Evolutionary conservation across 2,888 invertebrate species (phyloP), one percentile per base, ranked within the genome.

Genomic region (Polylopha cassiicola): DNA sequence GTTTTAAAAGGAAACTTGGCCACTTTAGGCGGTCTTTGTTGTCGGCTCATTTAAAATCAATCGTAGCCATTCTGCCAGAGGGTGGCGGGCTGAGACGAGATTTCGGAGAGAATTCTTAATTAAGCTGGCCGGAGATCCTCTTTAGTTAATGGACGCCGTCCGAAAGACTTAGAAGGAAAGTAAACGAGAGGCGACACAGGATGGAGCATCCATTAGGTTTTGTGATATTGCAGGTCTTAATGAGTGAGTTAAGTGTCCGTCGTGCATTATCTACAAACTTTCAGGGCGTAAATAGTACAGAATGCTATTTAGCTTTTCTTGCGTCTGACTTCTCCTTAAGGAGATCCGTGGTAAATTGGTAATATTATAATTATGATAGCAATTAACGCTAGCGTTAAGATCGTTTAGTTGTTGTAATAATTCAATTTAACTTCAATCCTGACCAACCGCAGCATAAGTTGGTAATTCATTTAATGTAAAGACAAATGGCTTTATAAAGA

Each of bases 71-170:
- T 74, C 65, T 63, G 67, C 67, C 63, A 61, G 58, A 65, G 73
- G 70, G 73, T 64, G 68, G 65, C 57, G 50, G 37, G 50, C 61
- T 59, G 65, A 66, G 72, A 64, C 67, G 75, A 75, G 77, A 79
- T 79, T 82, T 79, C 60, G 64, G 67, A 81, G 81, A 64, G 81
- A 82, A 82, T 82, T 78, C 79, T 75, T 82, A 82, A 84, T 84
- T 82, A 82, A 82, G 78, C 71, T 65, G 58, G 67, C 65, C 65
- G 64, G 66, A 61, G 67, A 76, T 73, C 73, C 80, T 81, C 78
- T 79, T 77, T 74, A 69, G 58, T 74, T 80, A 84, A 82, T 82
- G 80, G 81, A 73, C 58, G 68, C 58, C 66, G 68, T 65, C 74
- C 69, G 55, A 72, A 73, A 73, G 71, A 71, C 69, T 74, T 69